These are phyloP conservation scores for Drosophila tropicalis DNA, from an alignment of 1,140 invertebrate genomes.

Conservation along the genomic window DNA sequence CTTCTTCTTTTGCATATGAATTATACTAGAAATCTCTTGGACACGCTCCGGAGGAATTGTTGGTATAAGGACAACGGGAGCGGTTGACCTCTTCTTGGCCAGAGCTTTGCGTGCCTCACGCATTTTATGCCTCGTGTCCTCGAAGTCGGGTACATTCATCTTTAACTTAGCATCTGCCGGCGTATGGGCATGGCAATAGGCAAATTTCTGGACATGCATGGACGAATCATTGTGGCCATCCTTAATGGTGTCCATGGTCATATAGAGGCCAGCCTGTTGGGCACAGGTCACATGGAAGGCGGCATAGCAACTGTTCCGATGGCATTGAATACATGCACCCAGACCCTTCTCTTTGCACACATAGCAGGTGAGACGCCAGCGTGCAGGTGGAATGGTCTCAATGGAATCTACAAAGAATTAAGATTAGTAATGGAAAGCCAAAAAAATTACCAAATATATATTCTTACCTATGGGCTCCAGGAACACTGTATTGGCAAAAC, in stretches of 20 bases:
- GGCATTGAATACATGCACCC: conserved; percentile 99
- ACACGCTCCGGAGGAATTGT: conserved; percentile 95
- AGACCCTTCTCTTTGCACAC: conserved; percentile 97
- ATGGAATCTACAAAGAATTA: conserved; percentile 89
- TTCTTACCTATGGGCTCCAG: conserved; percentile 93
- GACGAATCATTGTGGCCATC: conserved; percentile 88
- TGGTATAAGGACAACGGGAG: conserved; percentile 96
- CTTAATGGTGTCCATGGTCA: conserved; percentile 97
- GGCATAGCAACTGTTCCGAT: conserved; percentile 97
- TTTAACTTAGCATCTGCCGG: conserved; percentile 88
- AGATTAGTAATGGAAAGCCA: neutral
- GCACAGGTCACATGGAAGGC: conserved; percentile 99
- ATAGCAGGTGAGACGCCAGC: conserved; percentile 97
- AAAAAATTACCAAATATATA: neutral
- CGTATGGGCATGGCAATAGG: conserved; percentile 97
- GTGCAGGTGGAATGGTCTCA: conserved; percentile 96
- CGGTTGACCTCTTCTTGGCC: conserved; percentile 93
- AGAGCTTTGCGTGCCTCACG: conserved; percentile 89
- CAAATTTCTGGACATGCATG: conserved; percentile 95
- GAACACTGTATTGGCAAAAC: conserved; percentile 98
- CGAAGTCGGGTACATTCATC: conserved; percentile 72
- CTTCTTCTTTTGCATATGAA: conserved; percentile 89
- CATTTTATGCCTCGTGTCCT: conserved; percentile 86
- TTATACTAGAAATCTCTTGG: conserved; percentile 91
- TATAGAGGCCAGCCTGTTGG: conserved; percentile 96